Conservation (phyloP, 2,888 invertebrate genomes). For the Perizoma affinitatum region DNA sequence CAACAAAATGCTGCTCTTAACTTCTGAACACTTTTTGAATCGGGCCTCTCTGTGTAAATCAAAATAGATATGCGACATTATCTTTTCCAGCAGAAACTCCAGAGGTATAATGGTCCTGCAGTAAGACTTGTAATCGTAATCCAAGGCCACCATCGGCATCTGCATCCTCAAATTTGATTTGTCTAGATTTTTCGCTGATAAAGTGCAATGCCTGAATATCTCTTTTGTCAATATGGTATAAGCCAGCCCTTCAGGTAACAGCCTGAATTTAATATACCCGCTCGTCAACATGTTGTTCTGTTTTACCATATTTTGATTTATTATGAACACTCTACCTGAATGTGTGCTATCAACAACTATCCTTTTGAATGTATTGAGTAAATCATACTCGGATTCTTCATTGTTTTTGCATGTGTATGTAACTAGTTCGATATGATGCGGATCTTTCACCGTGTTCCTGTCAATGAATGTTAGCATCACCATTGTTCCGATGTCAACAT, state of each 20-base stretch:
- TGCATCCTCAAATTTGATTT: constrained; percentile 60
- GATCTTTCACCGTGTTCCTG: constrained; percentile 56
- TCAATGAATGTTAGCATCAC: constrained; percentile 77
- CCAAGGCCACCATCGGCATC: constrained; percentile 53
- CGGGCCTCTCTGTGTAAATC: constrained; percentile 73
- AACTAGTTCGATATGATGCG: constrained; percentile 79
- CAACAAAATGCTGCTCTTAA: constrained; percentile 73
- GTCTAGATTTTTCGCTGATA: constrained; percentile 65
- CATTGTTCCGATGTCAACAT: constrained; percentile 82
- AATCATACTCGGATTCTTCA: constrained; percentile 56
- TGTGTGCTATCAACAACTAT: constrained; percentile 78
- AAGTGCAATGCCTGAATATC: constrained; percentile 78
- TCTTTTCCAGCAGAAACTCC: constrained; percentile 66
- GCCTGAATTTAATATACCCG: constrained; percentile 69
- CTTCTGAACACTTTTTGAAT: constrained; percentile 63
- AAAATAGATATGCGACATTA: constrained; percentile 66
- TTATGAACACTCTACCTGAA: constrained; percentile 76
- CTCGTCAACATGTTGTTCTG: constrained; percentile 66
- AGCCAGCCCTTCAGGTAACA: constrained; percentile 73
- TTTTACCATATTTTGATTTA: constrained; percentile 82
- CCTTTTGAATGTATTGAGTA: constrained; percentile 77
- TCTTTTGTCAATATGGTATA: constrained; percentile 80
- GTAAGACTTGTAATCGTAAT: constrained; percentile 71
- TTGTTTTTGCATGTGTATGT: constrained; percentile 63
- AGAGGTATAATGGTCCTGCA: constrained; percentile 80